phyloP scores from a whole-genome alignment of 1,140 invertebrate genomes.

The Cheumatopsyche charites region DNA sequence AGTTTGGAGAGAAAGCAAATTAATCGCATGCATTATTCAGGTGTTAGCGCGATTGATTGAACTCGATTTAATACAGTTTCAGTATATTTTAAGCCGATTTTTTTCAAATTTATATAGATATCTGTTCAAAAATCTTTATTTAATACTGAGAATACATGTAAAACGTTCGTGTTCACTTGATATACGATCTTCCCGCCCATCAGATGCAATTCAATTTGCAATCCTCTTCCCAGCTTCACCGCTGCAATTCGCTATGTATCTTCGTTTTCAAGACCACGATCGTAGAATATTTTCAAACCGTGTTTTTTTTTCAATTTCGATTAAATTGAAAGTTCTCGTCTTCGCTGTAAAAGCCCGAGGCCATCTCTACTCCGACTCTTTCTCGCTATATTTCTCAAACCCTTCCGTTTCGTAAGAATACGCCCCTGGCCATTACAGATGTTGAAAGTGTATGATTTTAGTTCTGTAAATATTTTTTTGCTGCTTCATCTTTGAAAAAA shows the following conservation, averaged over 20 bases:
- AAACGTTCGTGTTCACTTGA: background rate
- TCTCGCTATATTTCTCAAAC: background rate
- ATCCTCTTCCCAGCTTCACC: background rate
- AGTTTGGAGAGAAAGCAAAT: too few relatives aligned
- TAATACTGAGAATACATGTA: too few relatives aligned
- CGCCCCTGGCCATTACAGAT: background rate
- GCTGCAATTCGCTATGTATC: background rate
- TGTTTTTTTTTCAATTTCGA: background rate
- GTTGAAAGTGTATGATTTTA: background rate
- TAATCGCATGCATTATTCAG: too few relatives aligned
- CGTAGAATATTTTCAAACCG: too few relatives aligned
- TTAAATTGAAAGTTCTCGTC: slow-evolving; percentile 16
- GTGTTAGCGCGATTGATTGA: too few relatives aligned
- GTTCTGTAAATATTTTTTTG: too few relatives aligned
- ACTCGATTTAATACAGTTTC: too few relatives aligned
- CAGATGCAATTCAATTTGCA: slow-evolving; percentile 9
- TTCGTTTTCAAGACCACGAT: too few relatives aligned
- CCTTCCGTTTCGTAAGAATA: background rate
- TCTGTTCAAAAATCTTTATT: too few relatives aligned
- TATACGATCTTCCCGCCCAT: too few relatives aligned
- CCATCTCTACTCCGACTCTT: background rate
- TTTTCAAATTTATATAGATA: too few relatives aligned
- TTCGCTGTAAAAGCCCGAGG: background rate
- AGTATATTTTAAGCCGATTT: too few relatives aligned
- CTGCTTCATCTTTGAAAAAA: background rate